Evolutionary conservation across 2,888 invertebrate species (phyloP).

Genomic region (Leptarthrus brevirostris): DNA sequence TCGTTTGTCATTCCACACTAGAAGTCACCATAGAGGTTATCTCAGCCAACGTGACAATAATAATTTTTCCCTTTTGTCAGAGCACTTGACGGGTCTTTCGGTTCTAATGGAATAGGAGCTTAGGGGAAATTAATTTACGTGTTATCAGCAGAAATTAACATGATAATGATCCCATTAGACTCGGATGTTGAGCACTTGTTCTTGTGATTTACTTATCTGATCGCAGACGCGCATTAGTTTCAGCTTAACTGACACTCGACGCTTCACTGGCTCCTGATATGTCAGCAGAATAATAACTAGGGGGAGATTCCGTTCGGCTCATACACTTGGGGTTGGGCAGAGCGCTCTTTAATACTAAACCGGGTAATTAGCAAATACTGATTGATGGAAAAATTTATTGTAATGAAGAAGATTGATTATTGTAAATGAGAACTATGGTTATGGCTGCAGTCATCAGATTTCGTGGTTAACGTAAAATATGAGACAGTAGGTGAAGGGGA

Average conservation of each 20-base stretch:
- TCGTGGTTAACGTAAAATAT: too few relatives aligned
- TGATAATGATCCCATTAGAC: slow-evolving; percentile 48
- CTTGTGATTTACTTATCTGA: slow-evolving; percentile 43
- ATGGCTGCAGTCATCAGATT: too few relatives aligned
- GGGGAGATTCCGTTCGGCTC: neutral
- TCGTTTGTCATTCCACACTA: slow-evolving; percentile 35
- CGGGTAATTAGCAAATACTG: slow-evolving; percentile 37
- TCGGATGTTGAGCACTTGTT: slow-evolving; percentile 47
- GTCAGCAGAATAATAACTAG: slow-evolving; percentile 35
- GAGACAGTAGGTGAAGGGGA: neutral
- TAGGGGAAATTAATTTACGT: slow-evolving; percentile 43
- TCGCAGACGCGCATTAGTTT: slow-evolving; percentile 30
- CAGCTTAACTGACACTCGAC: slow-evolving; percentile 26
- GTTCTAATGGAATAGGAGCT: slow-evolving; percentile 16
- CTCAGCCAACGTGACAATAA: slow-evolving; percentile 43
- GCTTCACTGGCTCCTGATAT: slow-evolving; percentile 32
- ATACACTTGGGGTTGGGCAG: neutral
- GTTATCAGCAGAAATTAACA: slow-evolving; percentile 45
- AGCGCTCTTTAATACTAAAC: neutral
- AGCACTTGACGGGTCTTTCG: slow-evolving; percentile 28
- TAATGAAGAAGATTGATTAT: neutral
- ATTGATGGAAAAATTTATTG: slow-evolving; percentile 32
- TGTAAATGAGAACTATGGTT: neutral
- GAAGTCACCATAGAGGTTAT: slow-evolving; percentile 38
- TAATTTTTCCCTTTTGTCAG: slow-evolving; percentile 42